Base-by-base conservation (phyloP, 2,113 vertebrate genomes). In the Siniperca knerii region DNA sequence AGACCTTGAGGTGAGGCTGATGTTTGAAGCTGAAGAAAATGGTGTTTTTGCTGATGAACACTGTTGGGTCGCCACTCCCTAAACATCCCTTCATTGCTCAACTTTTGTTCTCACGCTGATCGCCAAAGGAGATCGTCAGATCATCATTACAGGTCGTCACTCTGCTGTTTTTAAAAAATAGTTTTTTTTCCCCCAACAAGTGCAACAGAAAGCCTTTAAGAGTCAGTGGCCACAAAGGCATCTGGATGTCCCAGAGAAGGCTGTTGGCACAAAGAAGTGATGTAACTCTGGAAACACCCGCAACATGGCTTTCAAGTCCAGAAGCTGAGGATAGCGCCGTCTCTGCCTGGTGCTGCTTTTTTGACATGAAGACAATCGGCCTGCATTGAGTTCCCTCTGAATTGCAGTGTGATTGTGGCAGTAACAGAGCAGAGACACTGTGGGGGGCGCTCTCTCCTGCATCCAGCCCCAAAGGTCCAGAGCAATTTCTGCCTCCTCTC, bases 281-380 rank as follows among this genome's bases (percentile, higher is more conserved):
- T 25, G 65, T 29, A 55, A 75, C 84, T 85, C 75, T 80, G 80
- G 37, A 83, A 85, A 84, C 87, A 71, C 48, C 77, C 20, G 0
- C 42, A 85, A 72, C 80, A 80, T 90, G 92, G 90, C 85, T 91
- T 91, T 89, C 75, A 58, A 68, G 89, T 90, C 82, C 69, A 86
- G 68, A 74, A 48, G 79, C 70, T 75, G 79, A 80, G 75, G 77
- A 73, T 18, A 55, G 46, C 25, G 48, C 60, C 16, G 35, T 73
- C 74, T 67, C 60, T 8, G 37, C 65, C 79, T 10, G 29, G 68
- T 20, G 64, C 52, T 44, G 57, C 75, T 60, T 12, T 29, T 72
- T 1, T 37, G 18, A 25, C 74, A 52, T 0, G 16, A 58, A 62
- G 65, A 54, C 3, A 35, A 61, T 5, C 44, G 37, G 76, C 40